Evolutionary conservation across 2,113 vertebrate genomes (phyloP), one percentile per base, ranked within the genome.

Genomic region (Callionymus lyra): DNA sequence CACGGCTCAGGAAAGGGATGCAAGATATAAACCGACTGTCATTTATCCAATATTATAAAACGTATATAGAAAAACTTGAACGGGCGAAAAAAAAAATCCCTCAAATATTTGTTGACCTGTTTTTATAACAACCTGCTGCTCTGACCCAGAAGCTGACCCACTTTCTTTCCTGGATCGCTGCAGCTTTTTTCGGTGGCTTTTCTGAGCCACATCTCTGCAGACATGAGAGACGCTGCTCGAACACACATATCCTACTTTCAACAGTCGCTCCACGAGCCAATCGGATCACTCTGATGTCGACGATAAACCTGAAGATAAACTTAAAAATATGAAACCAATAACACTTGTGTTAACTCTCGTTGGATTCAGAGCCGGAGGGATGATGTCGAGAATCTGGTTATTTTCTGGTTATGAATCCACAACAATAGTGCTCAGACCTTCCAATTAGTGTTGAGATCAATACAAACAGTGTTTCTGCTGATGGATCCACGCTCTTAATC

Each of bases 161-260:
- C 31, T 79, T 84, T 70, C 34, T 45, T 52, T 53, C 44, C 50
- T 47, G 45, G 63, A 50, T 31, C 33, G 49, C 47, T 70, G 50
- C 56, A 16, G 47, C 47, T 49, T 52, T 51, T 44, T 63, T 51
- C n/a, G n/a, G n/a, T n/a, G n/a, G 39, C 56, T 53, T 66, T 77
- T 79, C 68, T 80, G 63, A 80, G 63, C 59, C 72, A 67, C 56
- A 61, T 83, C 80, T 84, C 77, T 68, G 70, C 56, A 78, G 82
- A 45, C 38, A 48, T 57, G 38, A 50, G 52, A 61, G 52, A 38
- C 59, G 58, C 57, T 78, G 81, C 71, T 72, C 44, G 17, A 74
- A 53, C 35, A 44, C 60, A 47, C 37, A 53, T 56, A 57, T 50
- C 53, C 79, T 84, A 78, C 79, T 81, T 78, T 78, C 80, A 82